A percentile compares a stretch with the other conserved stretches of the same genome.
These are phyloP conservation scores for Tupaia tana DNA, from an alignment of 2,113 vertebrate species.

Conservation along the genomic window DNA sequence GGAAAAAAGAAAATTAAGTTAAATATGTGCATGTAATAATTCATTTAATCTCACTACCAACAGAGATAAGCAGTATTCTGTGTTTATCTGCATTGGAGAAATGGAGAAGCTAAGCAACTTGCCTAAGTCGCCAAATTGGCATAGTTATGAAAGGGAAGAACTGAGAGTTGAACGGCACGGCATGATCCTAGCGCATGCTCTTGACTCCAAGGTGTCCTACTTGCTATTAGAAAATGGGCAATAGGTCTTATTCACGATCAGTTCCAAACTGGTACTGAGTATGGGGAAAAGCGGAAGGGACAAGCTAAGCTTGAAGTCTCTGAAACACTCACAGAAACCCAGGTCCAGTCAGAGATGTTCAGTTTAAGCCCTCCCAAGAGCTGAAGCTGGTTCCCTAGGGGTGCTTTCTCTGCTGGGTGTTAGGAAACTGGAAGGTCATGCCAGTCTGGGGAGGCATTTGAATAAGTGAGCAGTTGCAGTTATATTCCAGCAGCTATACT, in stretches of 20 bases:
- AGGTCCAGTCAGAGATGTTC: neutral
- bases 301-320: neutral
- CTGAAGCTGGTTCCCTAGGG: neutral
- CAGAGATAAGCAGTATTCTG: neutral
- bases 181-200: neutral
- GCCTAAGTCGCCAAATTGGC: neutral
- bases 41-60: neutral
- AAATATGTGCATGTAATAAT: neutral
- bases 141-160: neutral
- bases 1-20: no score
- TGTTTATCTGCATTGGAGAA: neutral
- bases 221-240: neutral
- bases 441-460: neutral
- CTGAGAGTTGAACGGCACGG: neutral
- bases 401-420: neutral
- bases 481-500: neutral
- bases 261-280: neutral
- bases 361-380: neutral
- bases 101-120: neutral
- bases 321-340: neutral
- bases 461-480: neutral
- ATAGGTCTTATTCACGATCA: neutral
- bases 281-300: neutral
- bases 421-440: neutral
- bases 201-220: accelerated